phyloP scores from a whole-genome alignment of 2,888 invertebrate genomes.

The Drosophila basisetae region DNA sequence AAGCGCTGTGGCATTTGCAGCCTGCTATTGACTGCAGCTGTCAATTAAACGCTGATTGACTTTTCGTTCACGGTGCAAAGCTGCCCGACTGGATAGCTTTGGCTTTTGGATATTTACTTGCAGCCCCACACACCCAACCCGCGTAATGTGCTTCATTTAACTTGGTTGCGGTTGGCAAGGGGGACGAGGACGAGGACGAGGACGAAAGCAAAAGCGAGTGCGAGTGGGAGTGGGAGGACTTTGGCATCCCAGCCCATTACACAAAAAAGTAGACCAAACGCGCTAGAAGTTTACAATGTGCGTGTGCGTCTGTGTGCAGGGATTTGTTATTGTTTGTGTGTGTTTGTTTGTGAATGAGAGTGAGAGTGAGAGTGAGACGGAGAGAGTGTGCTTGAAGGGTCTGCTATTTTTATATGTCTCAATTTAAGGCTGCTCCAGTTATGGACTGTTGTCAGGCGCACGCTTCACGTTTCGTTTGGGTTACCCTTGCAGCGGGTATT shows the following conservation, averaged over 20 bases:
- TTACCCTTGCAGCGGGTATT: constrained; percentile 9
- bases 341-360: constrained; percentile 11
- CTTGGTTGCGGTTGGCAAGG: constrained; percentile 69
- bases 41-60: constrained; percentile 78
- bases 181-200: constrained; percentile 13
- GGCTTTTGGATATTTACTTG: constrained; percentile 60
- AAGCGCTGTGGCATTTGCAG: constrained; percentile 17
- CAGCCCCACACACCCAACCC: constrained; percentile 1
- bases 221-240: constrained; percentile 29
- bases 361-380: constrained; percentile 12
- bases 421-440: constrained; percentile 59
- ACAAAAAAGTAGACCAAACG: constrained; percentile 78
- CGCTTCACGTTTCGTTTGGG: constrained; percentile 32
- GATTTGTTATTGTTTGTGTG: constrained; percentile 4
- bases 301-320: constrained; percentile 30
- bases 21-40: constrained; percentile 67
- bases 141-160: constrained; percentile 71
- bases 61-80: constrained; percentile 52
- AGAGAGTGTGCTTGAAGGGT: constrained; percentile 18
- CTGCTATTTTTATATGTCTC: constrained; percentile 67
- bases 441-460: constrained; percentile 47
- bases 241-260: constrained; percentile 73
- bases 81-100: constrained; percentile 13
- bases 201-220: constrained; percentile 1
- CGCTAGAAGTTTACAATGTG: constrained; percentile 78